A percentile compares a stretch with the other conserved stretches of the same genome.
Conservation (phyloP, 2,113 vertebrate genomes). For the Onychostoma macrolepis region DNA sequence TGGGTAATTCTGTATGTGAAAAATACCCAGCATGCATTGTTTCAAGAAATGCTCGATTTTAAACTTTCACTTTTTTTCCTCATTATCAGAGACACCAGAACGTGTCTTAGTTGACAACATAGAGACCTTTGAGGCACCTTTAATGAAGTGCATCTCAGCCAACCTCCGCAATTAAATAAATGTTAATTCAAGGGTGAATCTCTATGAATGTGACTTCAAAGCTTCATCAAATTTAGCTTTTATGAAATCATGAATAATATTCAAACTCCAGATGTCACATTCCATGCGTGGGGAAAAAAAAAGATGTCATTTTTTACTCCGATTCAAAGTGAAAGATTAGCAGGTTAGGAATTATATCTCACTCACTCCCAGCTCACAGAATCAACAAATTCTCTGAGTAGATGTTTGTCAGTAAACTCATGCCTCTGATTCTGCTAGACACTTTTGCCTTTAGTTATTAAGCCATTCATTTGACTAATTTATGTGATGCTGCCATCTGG, state of each 20-base stretch:
- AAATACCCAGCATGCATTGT: background rate
- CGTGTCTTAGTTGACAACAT: conserved; percentile 1
- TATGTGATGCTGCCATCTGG: conserved; percentile 17
- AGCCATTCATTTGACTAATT: conserved; percentile 20
- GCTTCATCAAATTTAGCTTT: conserved; percentile 26
- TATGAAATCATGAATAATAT: conserved; percentile 24
- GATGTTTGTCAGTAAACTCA: background rate
- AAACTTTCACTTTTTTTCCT: background rate
- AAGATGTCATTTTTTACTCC: background rate
- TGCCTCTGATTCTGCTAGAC: background rate
- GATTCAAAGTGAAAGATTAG: conserved; percentile 5
- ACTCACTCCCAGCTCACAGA: background rate
- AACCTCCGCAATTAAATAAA: conserved; percentile 7
- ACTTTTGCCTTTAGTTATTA: conserved; percentile 15
- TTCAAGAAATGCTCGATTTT: background rate
- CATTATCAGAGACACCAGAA: conserved; percentile 22
- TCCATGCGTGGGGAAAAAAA: background rate
- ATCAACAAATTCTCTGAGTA: background rate
- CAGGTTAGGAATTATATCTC: background rate
- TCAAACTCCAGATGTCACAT: conserved; percentile 35
- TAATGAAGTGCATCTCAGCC: conserved; percentile 22
- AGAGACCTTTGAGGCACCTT: conserved; percentile 1
- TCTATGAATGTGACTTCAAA: conserved; percentile 26
- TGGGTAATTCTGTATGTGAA: background rate
- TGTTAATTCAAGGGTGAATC: conserved; percentile 17